Evolutionary conservation across 2,797 vertebrate species (phyloP).

Genomic region (Anisognathus igniventris): DNA sequence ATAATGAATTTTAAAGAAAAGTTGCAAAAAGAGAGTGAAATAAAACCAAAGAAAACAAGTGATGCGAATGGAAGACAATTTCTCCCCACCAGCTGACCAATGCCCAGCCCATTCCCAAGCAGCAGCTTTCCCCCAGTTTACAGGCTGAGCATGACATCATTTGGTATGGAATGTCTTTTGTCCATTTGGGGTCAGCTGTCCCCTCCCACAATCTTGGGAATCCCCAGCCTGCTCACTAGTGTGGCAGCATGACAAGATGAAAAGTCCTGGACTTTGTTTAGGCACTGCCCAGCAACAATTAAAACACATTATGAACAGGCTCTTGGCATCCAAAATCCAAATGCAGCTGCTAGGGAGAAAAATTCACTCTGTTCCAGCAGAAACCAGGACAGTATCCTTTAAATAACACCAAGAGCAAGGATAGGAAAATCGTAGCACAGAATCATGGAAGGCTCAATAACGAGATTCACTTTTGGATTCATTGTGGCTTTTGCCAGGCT

Average conservation of each 20-base stretch:
- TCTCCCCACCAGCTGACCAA: too few relatives aligned
- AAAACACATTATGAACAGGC: accelerated
- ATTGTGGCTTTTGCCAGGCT: not conserved
- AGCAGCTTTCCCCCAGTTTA: not conserved
- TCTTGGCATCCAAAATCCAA: not conserved
- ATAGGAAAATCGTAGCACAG: not conserved
- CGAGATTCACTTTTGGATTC: not conserved
- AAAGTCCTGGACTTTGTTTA: not conserved
- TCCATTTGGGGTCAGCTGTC: not conserved
- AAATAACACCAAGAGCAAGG: not conserved
- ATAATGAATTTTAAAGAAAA: not conserved
- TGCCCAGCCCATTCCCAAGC: not conserved
- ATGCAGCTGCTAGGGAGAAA: not conserved
- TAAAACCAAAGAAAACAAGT: not conserved
- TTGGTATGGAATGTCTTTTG: not conserved
- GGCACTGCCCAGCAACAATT: not conserved
- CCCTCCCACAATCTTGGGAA: too few relatives aligned
- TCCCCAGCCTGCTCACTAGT: not conserved
- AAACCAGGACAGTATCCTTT: not conserved
- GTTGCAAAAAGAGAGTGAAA: not conserved
- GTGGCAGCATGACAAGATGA: not conserved
- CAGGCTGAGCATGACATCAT: not conserved
- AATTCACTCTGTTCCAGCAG: not conserved
- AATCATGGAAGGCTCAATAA: not conserved
- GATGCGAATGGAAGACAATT: accelerated